Evolutionary conservation across 2,113 vertebrate species (phyloP).

Genomic region (Cochlearius cochlearius): DNA sequence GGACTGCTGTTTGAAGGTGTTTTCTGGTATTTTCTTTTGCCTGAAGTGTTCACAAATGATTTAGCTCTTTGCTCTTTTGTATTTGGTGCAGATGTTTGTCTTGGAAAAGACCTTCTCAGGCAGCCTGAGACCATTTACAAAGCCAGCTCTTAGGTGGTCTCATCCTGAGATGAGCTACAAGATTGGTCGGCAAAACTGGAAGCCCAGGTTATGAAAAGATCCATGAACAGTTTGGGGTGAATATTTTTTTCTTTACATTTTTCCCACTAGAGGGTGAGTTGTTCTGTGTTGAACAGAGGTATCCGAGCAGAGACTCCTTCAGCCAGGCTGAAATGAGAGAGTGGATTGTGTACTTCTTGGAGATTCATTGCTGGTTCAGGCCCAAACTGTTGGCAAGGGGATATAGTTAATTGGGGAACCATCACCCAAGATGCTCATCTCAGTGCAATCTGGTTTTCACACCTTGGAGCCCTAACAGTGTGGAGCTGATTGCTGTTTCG

Average conservation of each 20-base stretch:
- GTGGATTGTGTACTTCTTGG: background rate
- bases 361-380: background rate
- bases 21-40: background rate
- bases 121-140: background rate
- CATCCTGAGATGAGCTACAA: background rate
- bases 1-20: background rate
- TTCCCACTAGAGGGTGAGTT: conserved; percentile 14
- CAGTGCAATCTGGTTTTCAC: background rate
- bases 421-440: background rate
- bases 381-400: background rate
- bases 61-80: background rate
- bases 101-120: background rate
- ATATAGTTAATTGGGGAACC: background rate
- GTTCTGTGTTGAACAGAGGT: background rate
- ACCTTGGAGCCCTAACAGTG: background rate
- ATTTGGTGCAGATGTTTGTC: background rate
- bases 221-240: background rate
- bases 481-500: background rate
- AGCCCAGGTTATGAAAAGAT: background rate
- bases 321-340: background rate
- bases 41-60: background rate
- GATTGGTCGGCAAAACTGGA: background rate
- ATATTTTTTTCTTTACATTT: background rate
- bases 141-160: background rate
- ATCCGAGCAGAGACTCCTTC: background rate